phyloP scores from a whole-genome alignment of 1,140 invertebrate species.

The Antheraea mylitta region DNA sequence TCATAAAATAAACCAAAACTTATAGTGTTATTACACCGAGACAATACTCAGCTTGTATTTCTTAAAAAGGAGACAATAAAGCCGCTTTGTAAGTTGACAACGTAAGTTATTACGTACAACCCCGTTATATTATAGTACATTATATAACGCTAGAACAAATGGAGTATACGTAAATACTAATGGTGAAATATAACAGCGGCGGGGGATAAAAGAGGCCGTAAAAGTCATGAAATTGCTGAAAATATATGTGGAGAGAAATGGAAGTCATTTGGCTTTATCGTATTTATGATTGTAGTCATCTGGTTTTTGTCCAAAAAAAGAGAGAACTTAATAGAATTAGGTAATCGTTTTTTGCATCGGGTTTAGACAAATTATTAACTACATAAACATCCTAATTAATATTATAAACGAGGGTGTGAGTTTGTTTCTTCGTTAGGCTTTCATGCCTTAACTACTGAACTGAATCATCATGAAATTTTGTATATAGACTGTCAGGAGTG shows the following conservation, averaged over 20 bases:
- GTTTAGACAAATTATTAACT: no score
- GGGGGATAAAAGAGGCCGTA: neutral
- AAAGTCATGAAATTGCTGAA: conserved; percentile 4
- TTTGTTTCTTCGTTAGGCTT: no score
- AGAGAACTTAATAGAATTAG: neutral
- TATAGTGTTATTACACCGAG: neutral
- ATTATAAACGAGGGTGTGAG: no score
- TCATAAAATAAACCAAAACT: neutral
- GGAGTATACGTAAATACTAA: neutral
- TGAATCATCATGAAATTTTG: no score
- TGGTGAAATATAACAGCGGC: conserved; percentile 1
- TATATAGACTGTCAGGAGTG: no score
- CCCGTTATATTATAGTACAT: neutral
- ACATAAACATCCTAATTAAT: no score
- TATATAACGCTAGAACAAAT: conserved; percentile 2
- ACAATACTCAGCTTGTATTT: neutral
- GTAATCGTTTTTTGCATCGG: neutral
- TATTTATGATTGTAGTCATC: neutral
- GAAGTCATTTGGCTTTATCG: neutral
- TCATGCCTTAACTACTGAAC: no score
- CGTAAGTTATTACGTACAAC: neutral
- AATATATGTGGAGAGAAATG: neutral
- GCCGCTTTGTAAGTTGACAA: neutral
- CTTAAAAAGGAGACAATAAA: neutral
- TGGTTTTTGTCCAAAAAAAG: neutral